A percentile compares a stretch with the other conserved stretches of the same genome.
phyloP scores from a whole-genome alignment of 2,888 invertebrate species.

The Cosmopolites sordidus region DNA sequence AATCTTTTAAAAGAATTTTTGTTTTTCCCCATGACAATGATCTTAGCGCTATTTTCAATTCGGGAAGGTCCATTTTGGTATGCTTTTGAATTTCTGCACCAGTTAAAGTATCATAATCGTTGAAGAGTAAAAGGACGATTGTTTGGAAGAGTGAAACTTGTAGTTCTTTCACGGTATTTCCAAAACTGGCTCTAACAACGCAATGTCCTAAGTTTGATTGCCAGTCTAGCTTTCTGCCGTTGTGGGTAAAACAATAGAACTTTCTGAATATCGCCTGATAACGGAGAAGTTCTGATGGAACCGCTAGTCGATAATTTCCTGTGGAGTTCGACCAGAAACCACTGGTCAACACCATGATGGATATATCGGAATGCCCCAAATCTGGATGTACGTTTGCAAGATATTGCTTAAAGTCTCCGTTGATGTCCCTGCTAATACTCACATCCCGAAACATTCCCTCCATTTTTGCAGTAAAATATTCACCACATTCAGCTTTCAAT shows the following conservation, averaged over 20 bases:
- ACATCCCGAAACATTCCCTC: constrained; percentile 99
- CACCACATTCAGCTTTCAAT: constrained; percentile 96
- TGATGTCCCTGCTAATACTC: constrained; percentile 93
- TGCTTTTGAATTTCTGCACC: constrained; percentile 82
- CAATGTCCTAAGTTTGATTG: constrained; percentile 94
- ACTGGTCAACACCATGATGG: constrained; percentile 91
- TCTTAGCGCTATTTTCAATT: constrained; percentile 86
- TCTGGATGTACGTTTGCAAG: constrained; percentile 26
- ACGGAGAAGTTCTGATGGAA: constrained; percentile 81
- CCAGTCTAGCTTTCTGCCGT: constrained; percentile 95
- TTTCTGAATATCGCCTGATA: constrained; percentile 92
- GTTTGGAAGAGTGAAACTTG: constrained; percentile 96
- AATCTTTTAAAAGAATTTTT: constrained; percentile 78
- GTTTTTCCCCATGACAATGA: constrained; percentile 92
- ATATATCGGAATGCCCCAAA: constrained; percentile 61
- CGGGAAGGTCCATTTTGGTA: constrained; percentile 89
- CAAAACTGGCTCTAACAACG: constrained; percentile 81
- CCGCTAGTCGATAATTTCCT: constrained; percentile 72
- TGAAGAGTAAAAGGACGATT: constrained; percentile 86
- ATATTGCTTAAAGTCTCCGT: constrained; percentile 83
- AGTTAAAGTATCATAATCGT: constrained; percentile 72
- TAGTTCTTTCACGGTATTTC: constrained; percentile 84
- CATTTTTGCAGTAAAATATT: constrained; percentile 93
- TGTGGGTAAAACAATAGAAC: constrained; percentile 94
- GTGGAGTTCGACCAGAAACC: constrained; percentile 98